Percentiles rank a stretch among this genome's conserved stretches.
phyloP scores from a whole-genome alignment of 2,113 vertebrate genomes.

The Vulpes ferrilata region DNA sequence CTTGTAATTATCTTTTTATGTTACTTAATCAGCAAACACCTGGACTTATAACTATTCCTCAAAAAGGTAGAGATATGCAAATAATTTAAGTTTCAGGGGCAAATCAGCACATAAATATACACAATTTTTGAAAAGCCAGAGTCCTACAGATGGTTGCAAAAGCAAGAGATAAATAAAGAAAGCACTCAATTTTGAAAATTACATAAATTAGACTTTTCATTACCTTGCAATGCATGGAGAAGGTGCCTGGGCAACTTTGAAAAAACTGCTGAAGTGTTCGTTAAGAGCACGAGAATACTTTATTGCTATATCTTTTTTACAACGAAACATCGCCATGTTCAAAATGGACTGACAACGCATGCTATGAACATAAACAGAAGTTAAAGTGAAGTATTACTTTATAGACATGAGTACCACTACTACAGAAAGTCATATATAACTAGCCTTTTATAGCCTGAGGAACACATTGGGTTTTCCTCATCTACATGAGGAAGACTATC shows the following conservation, averaged over 20 bases:
- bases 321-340: slow-evolving; percentile 96
- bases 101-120: not conserved
- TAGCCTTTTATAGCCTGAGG: not conserved
- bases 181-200: not conserved
- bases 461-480: not conserved
- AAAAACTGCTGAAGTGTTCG: slow-evolving; percentile 94
- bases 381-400: fast-evolving
- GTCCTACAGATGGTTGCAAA: not conserved
- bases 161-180: not conserved
- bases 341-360: slow-evolving; percentile 96
- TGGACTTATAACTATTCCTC: not conserved
- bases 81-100: not conserved
- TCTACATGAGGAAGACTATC: fast-evolving
- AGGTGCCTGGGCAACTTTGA: slow-evolving; percentile 88
- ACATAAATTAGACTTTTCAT: slow-evolving; percentile 54
- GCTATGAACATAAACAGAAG: slow-evolving; percentile 85
- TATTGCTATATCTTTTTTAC: slow-evolving; percentile 93
- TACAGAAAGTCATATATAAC: not conserved
- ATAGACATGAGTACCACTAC: not conserved
- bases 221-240: slow-evolving; percentile 91
- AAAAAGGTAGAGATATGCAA: not conserved
- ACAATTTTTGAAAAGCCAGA: not conserved
- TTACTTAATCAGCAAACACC: not conserved
- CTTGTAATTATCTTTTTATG: not conserved
- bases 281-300: slow-evolving; percentile 95